These are phyloP conservation scores for Apaloderma vittatum DNA, from an alignment of 2,113 vertebrate genomes.

Conservation along the genomic window DNA sequence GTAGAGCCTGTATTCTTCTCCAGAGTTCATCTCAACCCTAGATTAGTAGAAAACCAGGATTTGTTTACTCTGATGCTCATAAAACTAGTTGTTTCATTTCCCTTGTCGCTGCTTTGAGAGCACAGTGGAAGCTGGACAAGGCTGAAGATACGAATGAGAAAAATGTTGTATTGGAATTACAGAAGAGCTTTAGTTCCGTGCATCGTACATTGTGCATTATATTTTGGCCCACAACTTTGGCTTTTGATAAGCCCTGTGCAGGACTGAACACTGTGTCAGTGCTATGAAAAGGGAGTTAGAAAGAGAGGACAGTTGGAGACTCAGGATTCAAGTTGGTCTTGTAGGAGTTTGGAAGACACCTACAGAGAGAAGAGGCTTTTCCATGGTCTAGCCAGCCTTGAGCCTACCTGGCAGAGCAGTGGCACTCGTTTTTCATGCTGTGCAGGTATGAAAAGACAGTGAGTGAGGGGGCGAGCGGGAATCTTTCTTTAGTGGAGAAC, in stretches of 20 bases:
- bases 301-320: background rate
- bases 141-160: background rate
- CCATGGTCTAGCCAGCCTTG: background rate
- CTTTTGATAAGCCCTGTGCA: background rate
- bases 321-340: background rate
- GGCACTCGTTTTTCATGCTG: background rate
- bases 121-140: background rate
- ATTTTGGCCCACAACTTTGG: background rate
- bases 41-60: background rate
- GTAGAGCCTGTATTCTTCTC: background rate
- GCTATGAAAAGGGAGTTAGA: background rate
- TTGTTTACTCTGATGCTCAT: background rate
- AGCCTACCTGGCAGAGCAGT: background rate
- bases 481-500: background rate
- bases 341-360: background rate
- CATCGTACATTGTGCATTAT: background rate
- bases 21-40: background rate
- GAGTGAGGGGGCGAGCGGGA: background rate
- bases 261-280: background rate
- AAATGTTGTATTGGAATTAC: background rate
- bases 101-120: background rate
- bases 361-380: background rate
- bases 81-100: background rate
- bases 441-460: background rate
- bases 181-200: background rate